Evolutionary conservation across 2,888 invertebrate species (phyloP).

Genomic region (Agrotis exclamationis): DNA sequence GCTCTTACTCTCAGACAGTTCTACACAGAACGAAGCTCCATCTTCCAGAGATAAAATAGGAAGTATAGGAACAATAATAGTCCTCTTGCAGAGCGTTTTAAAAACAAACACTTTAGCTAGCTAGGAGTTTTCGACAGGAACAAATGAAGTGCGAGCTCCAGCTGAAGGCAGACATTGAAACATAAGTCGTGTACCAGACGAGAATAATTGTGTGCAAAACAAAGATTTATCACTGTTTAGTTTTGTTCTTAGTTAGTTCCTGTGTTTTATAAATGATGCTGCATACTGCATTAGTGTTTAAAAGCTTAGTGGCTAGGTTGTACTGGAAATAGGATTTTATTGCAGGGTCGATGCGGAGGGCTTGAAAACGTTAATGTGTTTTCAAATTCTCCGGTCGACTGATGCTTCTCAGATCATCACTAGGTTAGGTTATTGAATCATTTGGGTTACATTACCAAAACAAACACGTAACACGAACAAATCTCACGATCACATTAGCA

Average conservation of each 20-base stretch:
- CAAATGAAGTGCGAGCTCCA: constrained; percentile 72
- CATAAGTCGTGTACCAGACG: constrained; percentile 77
- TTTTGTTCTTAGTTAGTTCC: constrained; percentile 65
- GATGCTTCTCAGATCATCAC: not conserved
- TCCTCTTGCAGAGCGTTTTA: constrained; percentile 59
- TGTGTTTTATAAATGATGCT: constrained; percentile 62
- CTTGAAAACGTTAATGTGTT: not conserved
- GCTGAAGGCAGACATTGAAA: constrained; percentile 76
- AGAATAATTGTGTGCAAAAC: constrained; percentile 81
- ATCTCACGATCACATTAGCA: constrained; percentile 4
- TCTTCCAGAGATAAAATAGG: constrained; percentile 53
- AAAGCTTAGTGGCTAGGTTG: constrained; percentile 17
- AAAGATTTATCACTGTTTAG: constrained; percentile 77
- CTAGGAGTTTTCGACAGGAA: constrained; percentile 65
- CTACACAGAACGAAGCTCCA: constrained; percentile 32
- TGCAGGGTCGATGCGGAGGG: not conserved
- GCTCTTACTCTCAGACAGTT: constrained; percentile 30
- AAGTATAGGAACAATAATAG: constrained; percentile 62
- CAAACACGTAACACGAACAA: constrained; percentile 6
- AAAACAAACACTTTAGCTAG: constrained; percentile 62
- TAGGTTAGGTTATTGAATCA: not conserved
- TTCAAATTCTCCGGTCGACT: too few species aligned
- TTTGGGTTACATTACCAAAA: not conserved
- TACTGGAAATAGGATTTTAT: constrained; percentile 2
- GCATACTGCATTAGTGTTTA: constrained; percentile 38